phyloP scores from a whole-genome alignment of 2,797 vertebrate species.

The Eulemur coronatus region DNA sequence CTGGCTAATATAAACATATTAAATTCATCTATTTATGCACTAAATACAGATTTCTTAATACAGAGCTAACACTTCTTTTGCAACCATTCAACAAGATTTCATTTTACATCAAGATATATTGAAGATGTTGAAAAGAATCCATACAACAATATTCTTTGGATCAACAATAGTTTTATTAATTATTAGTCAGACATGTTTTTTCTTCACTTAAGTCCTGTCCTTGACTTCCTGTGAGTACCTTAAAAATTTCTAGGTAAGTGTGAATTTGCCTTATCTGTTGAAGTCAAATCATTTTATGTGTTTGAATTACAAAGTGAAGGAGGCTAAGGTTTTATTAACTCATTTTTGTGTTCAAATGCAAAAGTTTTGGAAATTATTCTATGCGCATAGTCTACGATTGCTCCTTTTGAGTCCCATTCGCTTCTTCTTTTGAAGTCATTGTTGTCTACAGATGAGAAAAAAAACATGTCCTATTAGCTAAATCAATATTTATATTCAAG shows the following conservation, averaged over 20 bases:
- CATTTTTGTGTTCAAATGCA: background rate
- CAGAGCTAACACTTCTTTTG: slow-evolving; percentile 17
- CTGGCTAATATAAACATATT: slow-evolving; percentile 17
- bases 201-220: background rate
- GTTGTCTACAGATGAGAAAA: background rate
- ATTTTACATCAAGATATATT: slow-evolving; percentile 23
- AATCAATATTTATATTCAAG: slow-evolving; percentile 30
- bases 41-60: slow-evolving; percentile 46
- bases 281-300: slow-evolving; percentile 20
- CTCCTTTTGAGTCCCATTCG: background rate
- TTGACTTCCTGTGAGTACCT: slow-evolving; percentile 35
- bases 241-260: slow-evolving; percentile 43
- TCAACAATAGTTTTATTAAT: slow-evolving; percentile 34
- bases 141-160: slow-evolving; percentile 2
- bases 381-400: background rate
- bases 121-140: slow-evolving; percentile 13
- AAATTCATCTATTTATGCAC: slow-evolving; percentile 16
- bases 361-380: background rate
- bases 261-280: slow-evolving; percentile 9
- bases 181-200: slow-evolving; percentile 38
- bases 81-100: background rate
- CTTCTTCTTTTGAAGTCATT: slow-evolving; percentile 2
- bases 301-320: slow-evolving; percentile 40
- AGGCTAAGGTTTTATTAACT: background rate
- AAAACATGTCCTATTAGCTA: background rate